Percentiles rank a stretch among this genome's conserved stretches.
Conservation (phyloP, 53 echinoderm and acorn worm species). For the Paracentrotus lividus region DNA sequence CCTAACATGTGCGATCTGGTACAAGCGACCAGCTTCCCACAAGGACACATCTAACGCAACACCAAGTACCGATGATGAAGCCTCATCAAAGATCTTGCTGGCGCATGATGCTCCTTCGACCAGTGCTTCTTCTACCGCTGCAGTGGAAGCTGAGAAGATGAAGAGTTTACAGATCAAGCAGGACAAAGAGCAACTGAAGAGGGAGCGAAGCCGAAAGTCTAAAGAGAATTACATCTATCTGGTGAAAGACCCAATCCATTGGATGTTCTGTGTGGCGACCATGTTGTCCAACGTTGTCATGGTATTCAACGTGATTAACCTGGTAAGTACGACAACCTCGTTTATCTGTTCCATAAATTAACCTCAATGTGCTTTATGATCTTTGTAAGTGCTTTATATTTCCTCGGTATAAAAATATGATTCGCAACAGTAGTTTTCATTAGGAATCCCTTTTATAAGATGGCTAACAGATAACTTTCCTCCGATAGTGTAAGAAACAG, state of each 20-base stretch:
- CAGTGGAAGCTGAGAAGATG: not conserved
- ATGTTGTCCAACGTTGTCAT: slow-evolving; percentile 58
- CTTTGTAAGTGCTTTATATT: not conserved
- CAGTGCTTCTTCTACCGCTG: not conserved
- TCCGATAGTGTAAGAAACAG: slow-evolving; percentile 56
- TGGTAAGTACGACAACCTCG: slow-evolving; percentile 67
- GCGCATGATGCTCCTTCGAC: not conserved
- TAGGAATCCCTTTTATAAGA: not conserved
- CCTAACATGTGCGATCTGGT: slow-evolving; percentile 4
- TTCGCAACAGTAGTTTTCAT: not conserved
- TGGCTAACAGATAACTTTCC: slow-evolving; percentile 21
- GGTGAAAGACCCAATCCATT: slow-evolving; percentile 71
- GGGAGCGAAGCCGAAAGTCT: not conserved
- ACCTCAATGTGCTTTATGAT: not conserved
- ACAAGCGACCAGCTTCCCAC: slow-evolving; percentile 43
- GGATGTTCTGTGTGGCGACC: slow-evolving; percentile 77
- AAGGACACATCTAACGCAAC: not conserved
- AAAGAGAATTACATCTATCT: slow-evolving; percentile 66
- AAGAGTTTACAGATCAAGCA: slow-evolving; percentile 1
- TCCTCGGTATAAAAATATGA: too few relatives aligned
- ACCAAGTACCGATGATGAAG: not conserved
- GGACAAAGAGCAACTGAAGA: not conserved
- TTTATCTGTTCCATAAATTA: not conserved
- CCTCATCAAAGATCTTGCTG: not conserved
- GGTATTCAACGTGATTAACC: slow-evolving; percentile 82